Percentiles rank a stretch among this genome's conserved stretches.
phyloP scores from a whole-genome alignment of 2,797 vertebrate genomes.

The Tapera naevia region DNA sequence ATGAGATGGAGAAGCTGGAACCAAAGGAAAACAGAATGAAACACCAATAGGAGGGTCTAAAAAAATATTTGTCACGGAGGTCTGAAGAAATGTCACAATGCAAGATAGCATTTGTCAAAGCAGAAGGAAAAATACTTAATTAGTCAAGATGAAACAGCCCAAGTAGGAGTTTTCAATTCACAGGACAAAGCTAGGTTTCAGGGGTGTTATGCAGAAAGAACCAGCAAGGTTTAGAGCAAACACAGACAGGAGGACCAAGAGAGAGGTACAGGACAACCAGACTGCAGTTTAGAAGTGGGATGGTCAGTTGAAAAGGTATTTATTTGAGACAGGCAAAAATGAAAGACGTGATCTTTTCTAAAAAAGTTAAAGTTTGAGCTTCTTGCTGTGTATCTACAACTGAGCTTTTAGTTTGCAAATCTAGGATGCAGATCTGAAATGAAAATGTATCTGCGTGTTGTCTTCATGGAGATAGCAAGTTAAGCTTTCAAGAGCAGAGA shows the following conservation, averaged over 20 bases:
- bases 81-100: not conserved
- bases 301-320: fast-evolving
- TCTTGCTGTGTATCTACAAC: fast-evolving
- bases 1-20: not conserved
- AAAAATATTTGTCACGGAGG: not conserved
- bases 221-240: not conserved
- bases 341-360: fast-evolving
- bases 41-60: not conserved
- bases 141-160: not conserved
- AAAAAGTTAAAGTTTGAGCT: fast-evolving
- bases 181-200: no score
- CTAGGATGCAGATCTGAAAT: not conserved
- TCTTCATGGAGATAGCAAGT: fast-evolving
- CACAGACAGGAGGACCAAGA: not conserved
- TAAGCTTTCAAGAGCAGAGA: not conserved
- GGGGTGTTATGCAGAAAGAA: not conserved
- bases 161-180: not conserved
- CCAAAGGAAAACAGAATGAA: not conserved
- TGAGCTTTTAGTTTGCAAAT: not conserved
- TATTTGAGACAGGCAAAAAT: not conserved
- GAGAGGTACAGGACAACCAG: not conserved
- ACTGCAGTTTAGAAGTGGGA: not conserved
- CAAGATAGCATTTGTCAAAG: not conserved
- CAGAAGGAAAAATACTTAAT: not conserved
- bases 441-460: not conserved